Conservation (phyloP, 2,888 invertebrate species). For the Cephonodes hylas region DNA sequence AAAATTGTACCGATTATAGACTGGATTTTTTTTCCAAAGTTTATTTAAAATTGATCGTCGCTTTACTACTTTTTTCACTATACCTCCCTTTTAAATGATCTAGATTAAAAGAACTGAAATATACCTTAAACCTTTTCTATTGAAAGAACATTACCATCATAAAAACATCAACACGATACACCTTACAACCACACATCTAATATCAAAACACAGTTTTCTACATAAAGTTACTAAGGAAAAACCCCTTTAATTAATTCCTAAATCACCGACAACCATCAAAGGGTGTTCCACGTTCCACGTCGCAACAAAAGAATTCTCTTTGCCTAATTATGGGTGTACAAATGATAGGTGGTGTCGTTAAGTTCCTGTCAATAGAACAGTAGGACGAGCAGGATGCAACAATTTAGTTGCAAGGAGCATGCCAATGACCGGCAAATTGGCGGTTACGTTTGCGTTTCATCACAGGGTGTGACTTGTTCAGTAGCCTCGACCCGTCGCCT, state of each 20-base stretch:
- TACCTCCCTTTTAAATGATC: no score
- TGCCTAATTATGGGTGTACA: constrained; percentile 10
- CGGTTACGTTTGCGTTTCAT: constrained; percentile 13
- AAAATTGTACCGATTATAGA: no score
- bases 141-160: no score
- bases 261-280: neutral
- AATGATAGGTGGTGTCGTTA: constrained; percentile 13
- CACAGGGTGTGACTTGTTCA: constrained; percentile 14
- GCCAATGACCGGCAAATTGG: constrained; percentile 17
- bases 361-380: constrained; percentile 14
- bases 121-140: no score
- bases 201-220: neutral
- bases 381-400: constrained; percentile 14
- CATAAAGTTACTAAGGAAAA: neutral
- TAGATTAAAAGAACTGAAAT: no score
- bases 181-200: neutral
- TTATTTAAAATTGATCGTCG: no score
- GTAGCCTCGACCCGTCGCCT: constrained; percentile 1
- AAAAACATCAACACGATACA: neutral
- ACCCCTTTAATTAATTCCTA: constrained; percentile 1
- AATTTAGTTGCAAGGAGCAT: constrained; percentile 15
- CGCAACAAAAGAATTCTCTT: constrained; percentile 8
- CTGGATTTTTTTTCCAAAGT: no score
- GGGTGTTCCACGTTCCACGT: constrained; percentile 3
- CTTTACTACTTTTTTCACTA: no score